Evolutionary conservation across 2,888 invertebrate genomes (phyloP).

Genomic region (Melinopterus prodromus): DNA sequence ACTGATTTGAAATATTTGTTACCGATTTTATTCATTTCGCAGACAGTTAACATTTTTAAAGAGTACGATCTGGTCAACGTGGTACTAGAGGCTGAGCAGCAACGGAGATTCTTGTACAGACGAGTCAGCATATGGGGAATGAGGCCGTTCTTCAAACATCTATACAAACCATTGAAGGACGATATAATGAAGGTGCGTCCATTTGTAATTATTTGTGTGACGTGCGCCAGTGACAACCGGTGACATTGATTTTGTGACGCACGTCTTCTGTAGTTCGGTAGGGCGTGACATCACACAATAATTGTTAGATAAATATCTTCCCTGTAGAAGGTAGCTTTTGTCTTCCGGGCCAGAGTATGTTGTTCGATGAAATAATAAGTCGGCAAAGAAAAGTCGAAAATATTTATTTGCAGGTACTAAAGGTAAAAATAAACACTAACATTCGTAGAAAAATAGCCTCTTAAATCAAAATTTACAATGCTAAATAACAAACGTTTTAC

Average conservation of each 20-base stretch:
- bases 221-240: neutral
- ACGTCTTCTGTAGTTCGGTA: too few relatives aligned
- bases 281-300: too few relatives aligned
- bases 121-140: conserved; percentile 36
- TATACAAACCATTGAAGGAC: conserved; percentile 35
- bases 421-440: too few relatives aligned
- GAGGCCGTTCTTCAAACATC: conserved; percentile 38
- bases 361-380: too few relatives aligned
- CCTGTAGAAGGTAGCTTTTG: too few relatives aligned
- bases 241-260: neutral
- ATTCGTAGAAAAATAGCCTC: too few relatives aligned
- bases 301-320: too few relatives aligned
- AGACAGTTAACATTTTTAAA: conserved; percentile 13
- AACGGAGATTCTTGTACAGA: conserved; percentile 38
- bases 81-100: conserved; percentile 39
- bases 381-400: too few relatives aligned
- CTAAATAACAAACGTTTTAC: too few relatives aligned
- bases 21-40: neutral
- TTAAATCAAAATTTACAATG: too few relatives aligned
- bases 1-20: neutral
- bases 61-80: conserved; percentile 32
- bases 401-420: too few relatives aligned
- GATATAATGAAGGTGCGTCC: neutral
- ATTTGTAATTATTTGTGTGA: neutral
- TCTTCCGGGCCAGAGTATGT: too few relatives aligned